A percentile compares a stretch with the other conserved stretches of the same genome.
Evolutionary conservation across 2,797 vertebrate species (phyloP).

Genomic region (Petrocephalus sullivani): DNA sequence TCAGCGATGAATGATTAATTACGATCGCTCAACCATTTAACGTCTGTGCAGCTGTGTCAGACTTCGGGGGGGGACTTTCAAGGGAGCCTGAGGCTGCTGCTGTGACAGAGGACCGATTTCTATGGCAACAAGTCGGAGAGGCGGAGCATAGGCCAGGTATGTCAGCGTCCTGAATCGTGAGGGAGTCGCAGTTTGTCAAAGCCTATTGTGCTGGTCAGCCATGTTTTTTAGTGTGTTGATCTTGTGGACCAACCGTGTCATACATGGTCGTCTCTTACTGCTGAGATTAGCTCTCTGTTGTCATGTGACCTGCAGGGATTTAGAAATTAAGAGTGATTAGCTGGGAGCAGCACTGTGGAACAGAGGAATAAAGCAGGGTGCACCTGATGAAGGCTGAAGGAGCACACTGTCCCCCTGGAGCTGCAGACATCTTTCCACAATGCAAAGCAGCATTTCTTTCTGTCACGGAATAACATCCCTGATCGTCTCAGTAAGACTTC

Average conservation of each 20-base stretch:
- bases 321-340: slow-evolving; percentile 56
- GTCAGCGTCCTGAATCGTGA: not conserved
- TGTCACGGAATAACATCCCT: not conserved
- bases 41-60: slow-evolving; percentile 25
- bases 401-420: slow-evolving; percentile 10
- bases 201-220: not conserved
- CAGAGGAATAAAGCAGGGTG: slow-evolving; percentile 18
- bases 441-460: not conserved
- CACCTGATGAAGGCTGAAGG: slow-evolving; percentile 42
- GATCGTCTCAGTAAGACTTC: not conserved
- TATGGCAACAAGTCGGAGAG: slow-evolving; percentile 27
- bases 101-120: slow-evolving; percentile 31
- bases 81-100: slow-evolving; percentile 28
- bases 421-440: slow-evolving; percentile 6
- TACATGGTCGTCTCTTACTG: slow-evolving; percentile 21
- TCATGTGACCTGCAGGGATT: slow-evolving; percentile 39
- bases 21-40: slow-evolving; percentile 30
- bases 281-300: slow-evolving; percentile 29
- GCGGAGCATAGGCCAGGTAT: slow-evolving; percentile 9
- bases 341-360: slow-evolving; percentile 41
- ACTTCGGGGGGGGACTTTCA: slow-evolving; percentile 14
- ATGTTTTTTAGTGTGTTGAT: not conserved
- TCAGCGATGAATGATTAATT: slow-evolving; percentile 36
- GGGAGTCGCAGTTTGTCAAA: not conserved
- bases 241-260: slow-evolving; percentile 8